These are phyloP conservation scores for Epinotia brunnichana DNA, from an alignment of 2,888 invertebrate genomes.

Conservation along the genomic window DNA sequence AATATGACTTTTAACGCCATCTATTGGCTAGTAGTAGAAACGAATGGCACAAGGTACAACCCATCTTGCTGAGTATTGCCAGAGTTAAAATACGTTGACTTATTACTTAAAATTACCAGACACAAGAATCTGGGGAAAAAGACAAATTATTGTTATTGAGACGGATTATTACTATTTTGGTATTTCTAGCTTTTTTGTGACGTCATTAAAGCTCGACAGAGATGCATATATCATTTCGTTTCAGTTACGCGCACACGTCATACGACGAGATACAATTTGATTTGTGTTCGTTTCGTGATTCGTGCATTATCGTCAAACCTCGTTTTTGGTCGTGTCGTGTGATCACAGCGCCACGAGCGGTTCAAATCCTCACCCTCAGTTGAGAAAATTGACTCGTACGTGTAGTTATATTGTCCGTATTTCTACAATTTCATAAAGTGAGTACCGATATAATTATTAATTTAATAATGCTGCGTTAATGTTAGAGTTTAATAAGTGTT, in stretches of 20 bases:
- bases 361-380: constrained; percentile 34
- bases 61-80: constrained; percentile 3
- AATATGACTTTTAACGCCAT: constrained; percentile 16
- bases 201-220: constrained; percentile 5
- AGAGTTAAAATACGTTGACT: neutral
- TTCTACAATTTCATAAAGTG: constrained; percentile 47
- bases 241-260: constrained; percentile 10
- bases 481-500: neutral
- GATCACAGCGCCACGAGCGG: constrained; percentile 50
- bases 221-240: constrained; percentile 8
- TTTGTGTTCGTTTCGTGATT: too few species aligned
- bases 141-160: neutral
- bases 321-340: constrained; percentile 50
- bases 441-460: constrained; percentile 43
- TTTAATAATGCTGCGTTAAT: constrained; percentile 20
- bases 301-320: constrained; percentile 36
- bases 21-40: constrained; percentile 2
- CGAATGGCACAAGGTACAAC: neutral
- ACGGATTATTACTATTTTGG: neutral
- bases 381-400: constrained; percentile 33
- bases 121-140: neutral
- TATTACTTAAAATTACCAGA: neutral
- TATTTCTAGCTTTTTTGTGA: neutral
- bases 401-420: constrained; percentile 42
- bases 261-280: neutral